Percentiles rank a stretch among this genome's conserved stretches.
phyloP scores from a whole-genome alignment of 2,888 invertebrate species.

The Biston stratarius region DNA sequence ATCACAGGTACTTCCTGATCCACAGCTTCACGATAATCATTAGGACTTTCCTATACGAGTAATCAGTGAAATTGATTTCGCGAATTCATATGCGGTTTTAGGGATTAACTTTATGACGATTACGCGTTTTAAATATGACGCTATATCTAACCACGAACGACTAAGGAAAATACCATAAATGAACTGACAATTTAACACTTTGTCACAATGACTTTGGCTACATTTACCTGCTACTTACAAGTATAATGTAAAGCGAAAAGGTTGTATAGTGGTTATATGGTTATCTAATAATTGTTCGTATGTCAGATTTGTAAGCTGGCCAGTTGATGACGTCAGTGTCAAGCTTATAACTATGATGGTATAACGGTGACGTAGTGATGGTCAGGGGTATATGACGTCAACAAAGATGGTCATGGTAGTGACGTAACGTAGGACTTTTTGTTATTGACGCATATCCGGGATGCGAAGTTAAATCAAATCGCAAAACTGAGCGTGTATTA shows the following conservation, averaged over 20 bases:
- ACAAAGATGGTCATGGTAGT: too few relatives aligned
- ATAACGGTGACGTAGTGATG: slow-evolving; percentile 16
- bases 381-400: too few relatives aligned
- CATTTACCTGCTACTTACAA: not conserved
- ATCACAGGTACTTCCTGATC: not conserved
- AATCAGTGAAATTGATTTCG: slow-evolving; percentile 17
- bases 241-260: not conserved
- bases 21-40: not conserved
- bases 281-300: not conserved
- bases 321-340: slow-evolving; percentile 34
- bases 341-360: slow-evolving; percentile 3
- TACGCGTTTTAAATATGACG: slow-evolving; percentile 20
- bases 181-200: not conserved
- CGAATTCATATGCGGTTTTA: slow-evolving; percentile 17
- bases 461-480: too few relatives aligned
- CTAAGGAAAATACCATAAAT: slow-evolving; percentile 6
- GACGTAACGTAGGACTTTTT: too few relatives aligned
- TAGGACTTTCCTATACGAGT: slow-evolving; percentile 21
- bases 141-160: slow-evolving; percentile 5
- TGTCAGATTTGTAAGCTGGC: slow-evolving; percentile 37
- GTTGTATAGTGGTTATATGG: not conserved
- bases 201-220: slow-evolving; percentile 6
- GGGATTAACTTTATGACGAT: slow-evolving; percentile 22
- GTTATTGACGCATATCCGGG: too few relatives aligned
- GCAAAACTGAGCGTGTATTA: too few relatives aligned